Conservation (phyloP, 1,140 invertebrate species). For the Dreissena rostriformis region DNA sequence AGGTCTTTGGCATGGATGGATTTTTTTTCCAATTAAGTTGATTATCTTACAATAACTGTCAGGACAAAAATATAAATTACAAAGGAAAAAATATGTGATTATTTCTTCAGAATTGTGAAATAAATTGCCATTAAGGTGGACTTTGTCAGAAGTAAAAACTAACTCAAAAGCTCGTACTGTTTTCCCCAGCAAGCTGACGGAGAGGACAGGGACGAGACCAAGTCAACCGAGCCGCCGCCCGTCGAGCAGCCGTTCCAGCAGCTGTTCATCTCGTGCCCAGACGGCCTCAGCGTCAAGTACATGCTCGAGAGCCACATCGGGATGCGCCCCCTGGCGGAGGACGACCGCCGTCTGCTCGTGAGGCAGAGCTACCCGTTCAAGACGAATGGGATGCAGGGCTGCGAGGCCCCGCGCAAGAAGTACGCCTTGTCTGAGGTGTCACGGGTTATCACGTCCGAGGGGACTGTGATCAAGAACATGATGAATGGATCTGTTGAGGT, state of each 20-base stretch:
- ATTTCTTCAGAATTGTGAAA: too few relatives aligned
- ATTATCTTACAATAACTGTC: too few relatives aligned
- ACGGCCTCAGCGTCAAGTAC: constrained; percentile 79
- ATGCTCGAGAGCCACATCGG: constrained; percentile 76
- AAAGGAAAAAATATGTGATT: too few relatives aligned
- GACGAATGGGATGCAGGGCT: constrained; percentile 74
- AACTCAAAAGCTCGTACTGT: too few relatives aligned
- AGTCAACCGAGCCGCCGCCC: constrained; percentile 48
- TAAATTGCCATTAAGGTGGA: too few relatives aligned
- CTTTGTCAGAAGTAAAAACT: too few relatives aligned
- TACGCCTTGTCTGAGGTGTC: constrained; percentile 73
- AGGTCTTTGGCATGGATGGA: too few relatives aligned
- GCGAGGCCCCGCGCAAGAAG: constrained; percentile 72
- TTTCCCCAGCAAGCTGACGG: constrained; percentile 57
- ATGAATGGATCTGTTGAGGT: constrained; percentile 77
- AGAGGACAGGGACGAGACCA: constrained; percentile 65
- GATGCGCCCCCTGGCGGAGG: constrained; percentile 68
- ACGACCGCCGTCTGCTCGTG: constrained; percentile 75
- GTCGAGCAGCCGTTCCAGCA: constrained; percentile 76
- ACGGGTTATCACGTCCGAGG: constrained; percentile 77
- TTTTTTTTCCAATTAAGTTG: too few relatives aligned
- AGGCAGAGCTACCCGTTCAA: constrained; percentile 80
- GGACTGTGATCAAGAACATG: constrained; percentile 79
- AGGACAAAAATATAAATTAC: too few relatives aligned
- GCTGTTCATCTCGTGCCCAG: constrained; percentile 79